Base-by-base conservation (phyloP, 1,140 invertebrate genomes). In the Trigoniulus corallinus region DNA sequence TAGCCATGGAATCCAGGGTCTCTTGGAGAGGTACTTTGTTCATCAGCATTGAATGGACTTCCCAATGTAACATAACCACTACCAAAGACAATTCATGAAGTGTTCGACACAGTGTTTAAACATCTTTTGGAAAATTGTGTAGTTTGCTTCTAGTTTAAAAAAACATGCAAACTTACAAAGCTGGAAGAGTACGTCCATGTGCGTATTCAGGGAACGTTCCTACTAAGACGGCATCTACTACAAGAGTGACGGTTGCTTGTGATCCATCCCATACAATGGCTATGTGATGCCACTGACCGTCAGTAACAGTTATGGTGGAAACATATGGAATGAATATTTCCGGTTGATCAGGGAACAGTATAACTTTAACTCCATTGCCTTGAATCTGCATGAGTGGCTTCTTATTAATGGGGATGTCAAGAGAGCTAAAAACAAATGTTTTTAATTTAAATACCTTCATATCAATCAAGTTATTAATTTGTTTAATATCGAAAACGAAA, bases 281-380 rank as follows among this genome's bases (percentile, higher is more conserved):
- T 18, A 96, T 77, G 63, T 96, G 89, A 73, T 96, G 92, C 92
- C 91, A 96, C 63, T 92, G 85, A 10, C 88, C 89, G 61, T 95
- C 91, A 58, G 93, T 95, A 21, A 96, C 81, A 0, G 87, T 88
- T 2, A 92, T 87, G 52, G 67, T 66, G 57, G 84, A 92, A 63
- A 91, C 85, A 67, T 88, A 95, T 58, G 83, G 84, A 20, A 89
- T 67, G 67, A 87, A 91, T n/a, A 88, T 82, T 61, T 89, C 86
- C 66, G 88, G 84, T 1, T 84, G 64, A 58, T 89, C 84, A 25
- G 80, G 76, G 71, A 94, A 91, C 1, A 96, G 67, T 0, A 84
- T 87, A 13, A 95, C 77, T 63, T 88, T 82, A 0, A 94, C 81
- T 4, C 87, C 88, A 57, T 83, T 86, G 24, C 85, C 85, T 58